Evolutionary conservation across 2,797 vertebrate genomes (phyloP), one percentile per base, ranked within the genome.

Genomic region (Nyctibius grandis): DNA sequence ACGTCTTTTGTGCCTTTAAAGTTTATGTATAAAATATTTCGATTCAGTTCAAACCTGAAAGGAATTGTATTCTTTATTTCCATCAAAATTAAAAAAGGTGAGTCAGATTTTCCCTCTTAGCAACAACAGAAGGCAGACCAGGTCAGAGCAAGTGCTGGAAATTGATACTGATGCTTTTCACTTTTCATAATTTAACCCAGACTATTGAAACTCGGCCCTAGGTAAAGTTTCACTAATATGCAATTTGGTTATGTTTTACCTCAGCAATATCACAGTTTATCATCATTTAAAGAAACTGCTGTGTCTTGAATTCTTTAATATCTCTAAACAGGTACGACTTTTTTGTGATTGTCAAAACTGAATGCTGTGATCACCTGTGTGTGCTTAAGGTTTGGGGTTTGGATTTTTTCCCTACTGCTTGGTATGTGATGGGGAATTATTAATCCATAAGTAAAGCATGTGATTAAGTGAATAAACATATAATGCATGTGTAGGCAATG

Each of bases 1-100:
- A 98, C 95, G 89, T 98, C 93, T 97, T 98, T 98, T 98, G 98
- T 98, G 98, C 98, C 97, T 98, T 98, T 98, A 98, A 96, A 98
- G 97, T 97, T n/a, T 98, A 98, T 97, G 96, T 98, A 98, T 98
- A 98, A 98, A 98, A 98, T 54, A 96, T 63, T 96, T 92, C 23
- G 89, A 97, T 97, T 97, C 93, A 77, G 93, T 96, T 96, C 96
- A 97, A 97, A 98, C 91, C 96, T 97, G 97, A 98, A 97, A 97
- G 96, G 91, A 97, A 96, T 91, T 12, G 18, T 95, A 96, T 70
- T 57, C 92, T 85, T 96, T 95, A 70, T 97, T 98, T 97, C 53
- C 95, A 94, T 94, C 64, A 96, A 97, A 97, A 97, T 95, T 96
- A 91, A 96, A 93, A 97, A 96, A 95, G 45, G 51, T 78, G 61